Conservation (phyloP, 2,113 vertebrate genomes). For the crab-eating macaque (Macaca fascicularis) region DNA sequence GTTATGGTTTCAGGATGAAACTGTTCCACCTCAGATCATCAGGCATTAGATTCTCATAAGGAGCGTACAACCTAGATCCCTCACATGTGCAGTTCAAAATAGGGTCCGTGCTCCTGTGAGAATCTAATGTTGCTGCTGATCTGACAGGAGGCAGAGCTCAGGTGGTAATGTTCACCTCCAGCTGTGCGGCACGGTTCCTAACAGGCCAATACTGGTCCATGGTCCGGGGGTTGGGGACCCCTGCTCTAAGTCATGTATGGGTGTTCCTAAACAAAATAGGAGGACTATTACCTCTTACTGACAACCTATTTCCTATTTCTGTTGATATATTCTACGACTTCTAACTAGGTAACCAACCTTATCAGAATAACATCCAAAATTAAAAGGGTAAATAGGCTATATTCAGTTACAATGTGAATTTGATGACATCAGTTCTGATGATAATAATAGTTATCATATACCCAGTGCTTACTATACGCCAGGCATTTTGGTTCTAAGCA, state of each 20-base stretch:
- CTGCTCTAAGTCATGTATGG: not conserved
- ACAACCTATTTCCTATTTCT: not conserved
- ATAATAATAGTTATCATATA: not conserved
- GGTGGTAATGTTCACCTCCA: not conserved
- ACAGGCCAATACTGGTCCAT: not conserved
- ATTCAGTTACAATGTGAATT: not conserved
- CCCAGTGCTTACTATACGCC: not conserved
- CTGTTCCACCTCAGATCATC: no score
- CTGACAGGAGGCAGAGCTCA: no score
- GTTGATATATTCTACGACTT: not conserved
- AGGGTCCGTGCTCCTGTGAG: no score
- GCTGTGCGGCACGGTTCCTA: not conserved
- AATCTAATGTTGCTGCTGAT: no score
- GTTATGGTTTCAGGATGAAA: no score
- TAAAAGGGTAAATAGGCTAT: not conserved
- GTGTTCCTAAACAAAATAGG: not conserved
- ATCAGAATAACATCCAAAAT: constrained; percentile 20
- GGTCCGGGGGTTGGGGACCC: not conserved
- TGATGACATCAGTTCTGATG: not conserved
- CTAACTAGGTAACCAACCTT: constrained; percentile 22
- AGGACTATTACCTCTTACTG: not conserved
- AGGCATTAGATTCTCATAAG: no score
- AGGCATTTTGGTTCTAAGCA: not conserved
- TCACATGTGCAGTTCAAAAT: no score
- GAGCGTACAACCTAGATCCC: no score